These are phyloP conservation scores for Nomada lathburiana DNA, from an alignment of 2,888 invertebrate species.

Conservation along the genomic window DNA sequence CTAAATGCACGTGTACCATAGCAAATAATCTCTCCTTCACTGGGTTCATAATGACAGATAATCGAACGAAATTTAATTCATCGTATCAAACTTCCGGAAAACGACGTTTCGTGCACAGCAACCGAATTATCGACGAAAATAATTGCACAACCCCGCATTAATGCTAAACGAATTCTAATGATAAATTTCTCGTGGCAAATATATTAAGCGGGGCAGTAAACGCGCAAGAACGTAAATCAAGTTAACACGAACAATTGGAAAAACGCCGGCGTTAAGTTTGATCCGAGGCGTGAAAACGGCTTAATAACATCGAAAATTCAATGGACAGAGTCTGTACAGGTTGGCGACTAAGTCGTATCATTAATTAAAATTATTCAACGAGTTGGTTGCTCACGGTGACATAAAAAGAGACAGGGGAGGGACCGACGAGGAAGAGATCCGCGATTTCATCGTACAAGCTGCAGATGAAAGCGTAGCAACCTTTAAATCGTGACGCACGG, in stretches of 20 bases:
- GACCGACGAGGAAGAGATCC: neutral
- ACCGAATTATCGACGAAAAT: no score
- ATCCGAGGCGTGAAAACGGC: neutral
- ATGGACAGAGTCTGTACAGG: neutral
- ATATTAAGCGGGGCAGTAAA: no score
- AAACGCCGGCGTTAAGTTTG: neutral
- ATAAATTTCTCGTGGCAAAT: no score
- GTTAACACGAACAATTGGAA: neutral
- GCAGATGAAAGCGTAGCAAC: conserved; percentile 6
- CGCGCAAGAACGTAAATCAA: neutral
- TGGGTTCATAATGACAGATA: no score
- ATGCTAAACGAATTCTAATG: no score
- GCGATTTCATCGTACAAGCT: conserved; percentile 1
- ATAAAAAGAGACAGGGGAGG: neutral
- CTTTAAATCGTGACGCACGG: conserved; percentile 25
- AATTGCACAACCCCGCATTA: no score
- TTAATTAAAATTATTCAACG: conserved; percentile 44
- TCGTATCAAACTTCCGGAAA: no score
- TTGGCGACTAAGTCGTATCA: conserved; percentile 34
- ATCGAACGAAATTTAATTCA: no score
- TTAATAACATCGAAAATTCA: conserved; percentile 27
- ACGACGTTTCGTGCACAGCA: no score
- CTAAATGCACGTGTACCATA: no score
- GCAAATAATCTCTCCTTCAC: no score
- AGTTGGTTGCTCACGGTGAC: neutral